Evolutionary conservation across 2,113 vertebrate species (phyloP).

Genomic region (Regulus satrapa): DNA sequence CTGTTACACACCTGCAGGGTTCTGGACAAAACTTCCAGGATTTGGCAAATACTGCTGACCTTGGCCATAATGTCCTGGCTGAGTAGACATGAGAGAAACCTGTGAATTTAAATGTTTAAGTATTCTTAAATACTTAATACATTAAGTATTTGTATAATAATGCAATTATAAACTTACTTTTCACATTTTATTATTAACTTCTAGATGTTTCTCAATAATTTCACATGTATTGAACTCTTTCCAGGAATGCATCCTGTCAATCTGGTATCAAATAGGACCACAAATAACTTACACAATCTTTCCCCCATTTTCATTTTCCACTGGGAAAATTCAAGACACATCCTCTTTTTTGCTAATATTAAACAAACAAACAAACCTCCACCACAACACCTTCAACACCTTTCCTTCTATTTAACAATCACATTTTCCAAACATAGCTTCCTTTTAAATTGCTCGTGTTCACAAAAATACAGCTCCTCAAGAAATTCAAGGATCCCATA

Average conservation of each 20-base stretch:
- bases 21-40: constrained; percentile 79
- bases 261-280: not conserved
- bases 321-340: not conserved
- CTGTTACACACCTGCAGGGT: constrained; percentile 76
- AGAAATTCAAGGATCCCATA: not conserved
- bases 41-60: constrained; percentile 83
- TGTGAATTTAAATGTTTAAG: constrained; percentile 34
- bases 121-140: no score
- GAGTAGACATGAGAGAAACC: constrained; percentile 69
- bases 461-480: not conserved
- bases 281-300: not conserved
- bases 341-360: not conserved
- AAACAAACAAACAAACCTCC: not conserved
- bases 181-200: not conserved
- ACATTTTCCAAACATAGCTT: not conserved
- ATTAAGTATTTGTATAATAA: not conserved
- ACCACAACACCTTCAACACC: not conserved
- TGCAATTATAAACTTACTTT: not conserved
- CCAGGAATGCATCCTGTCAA: not conserved
- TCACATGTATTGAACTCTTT: not conserved
- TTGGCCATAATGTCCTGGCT: constrained; percentile 74
- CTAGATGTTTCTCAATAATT: not conserved
- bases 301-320: not conserved
- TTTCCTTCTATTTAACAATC: not conserved
- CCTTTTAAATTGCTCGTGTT: not conserved